Evolutionary conservation across 2,113 vertebrate species (phyloP).

Genomic region (Garra rufa): DNA sequence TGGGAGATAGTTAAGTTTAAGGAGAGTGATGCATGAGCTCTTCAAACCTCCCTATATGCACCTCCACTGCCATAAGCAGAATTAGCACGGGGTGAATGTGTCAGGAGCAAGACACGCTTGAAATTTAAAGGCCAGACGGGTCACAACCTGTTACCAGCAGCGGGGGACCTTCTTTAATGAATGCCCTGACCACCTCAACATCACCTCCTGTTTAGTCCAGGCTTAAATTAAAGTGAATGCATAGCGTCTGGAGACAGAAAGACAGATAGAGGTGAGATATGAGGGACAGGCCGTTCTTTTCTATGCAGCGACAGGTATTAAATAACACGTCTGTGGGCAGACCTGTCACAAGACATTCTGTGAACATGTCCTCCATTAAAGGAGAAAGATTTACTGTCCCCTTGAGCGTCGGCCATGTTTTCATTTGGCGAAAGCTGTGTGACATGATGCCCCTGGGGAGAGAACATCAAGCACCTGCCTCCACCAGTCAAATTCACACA

Average conservation of each 20-base stretch:
- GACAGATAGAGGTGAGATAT: slow-evolving; percentile 7
- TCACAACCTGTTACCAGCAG: slow-evolving; percentile 24
- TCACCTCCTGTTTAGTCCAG: not conserved
- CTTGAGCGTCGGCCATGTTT: slow-evolving; percentile 17
- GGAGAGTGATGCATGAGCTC: slow-evolving; percentile 16
- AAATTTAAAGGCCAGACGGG: slow-evolving; percentile 28
- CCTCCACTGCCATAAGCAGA: not conserved
- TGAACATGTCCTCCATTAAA: slow-evolving; percentile 41
- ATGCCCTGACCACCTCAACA: not conserved
- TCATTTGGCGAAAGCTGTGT: slow-evolving; percentile 32
- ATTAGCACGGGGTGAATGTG: slow-evolving; percentile 42
- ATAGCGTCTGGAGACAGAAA: not conserved
- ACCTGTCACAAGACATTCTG: slow-evolving; percentile 14
- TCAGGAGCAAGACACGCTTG: slow-evolving; percentile 34
- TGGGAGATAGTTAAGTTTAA: not conserved
- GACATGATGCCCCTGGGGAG: slow-evolving; percentile 11
- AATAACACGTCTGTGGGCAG: slow-evolving; percentile 26
- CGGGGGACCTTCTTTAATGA: not conserved
- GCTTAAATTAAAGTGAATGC: slow-evolving; percentile 8
- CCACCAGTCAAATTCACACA: not conserved
- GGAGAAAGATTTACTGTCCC: slow-evolving; percentile 34
- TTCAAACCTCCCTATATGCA: not conserved
- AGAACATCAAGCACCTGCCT: slow-evolving; percentile 34
- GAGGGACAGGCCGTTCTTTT: not conserved
- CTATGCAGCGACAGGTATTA: slow-evolving; percentile 25